Base-by-base conservation (phyloP, 1,140 invertebrate species). In the Grapholita molesta region DNA sequence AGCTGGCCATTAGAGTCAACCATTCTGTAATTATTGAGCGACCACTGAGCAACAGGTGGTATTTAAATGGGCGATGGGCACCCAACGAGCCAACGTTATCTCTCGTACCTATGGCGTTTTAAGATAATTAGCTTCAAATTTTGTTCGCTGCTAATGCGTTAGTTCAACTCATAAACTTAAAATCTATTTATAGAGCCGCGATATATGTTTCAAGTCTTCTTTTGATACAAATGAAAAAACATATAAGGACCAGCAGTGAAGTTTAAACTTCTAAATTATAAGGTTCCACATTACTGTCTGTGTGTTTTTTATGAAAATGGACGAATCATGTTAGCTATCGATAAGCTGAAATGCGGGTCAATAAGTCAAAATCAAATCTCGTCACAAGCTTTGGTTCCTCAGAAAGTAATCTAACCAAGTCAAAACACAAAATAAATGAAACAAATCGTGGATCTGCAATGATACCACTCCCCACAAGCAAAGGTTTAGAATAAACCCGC, bases 31-130 rank as follows among this genome's bases (percentile, higher is more conserved):
- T 80, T 78, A 78, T 75, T 71, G 72, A 65, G 69, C 42, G 70
- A 69, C 73, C 70, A 76, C 73, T 70, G 74, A 79, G 73, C 80
- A 74, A 74, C 80, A 84, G 82, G 78, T 79, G 82, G 82, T 80
- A 84, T 82, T 78, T 75, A 79, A 82, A 77, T 75, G 55, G 68
- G 6, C 67, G 24, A 48, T 67, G 55, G 28, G 52, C 57, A 52
- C 72, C 66, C 66, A 57, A 42, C 64, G 42, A 42, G 24, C 23
- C 9, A 12, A 28, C 25, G 55, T 30, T 61, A 61, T 61, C 55
- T 61, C 55, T 61, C 53, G 21, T 57, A 61, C 55, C 24, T 28
- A 61, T 61, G 55, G 55, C 2, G 55, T 28, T 25, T 61, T 61
- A 61, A 61, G 55, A 28, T 61, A 61, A 61, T 61, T 61, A 61